Evolutionary conservation across 2,888 invertebrate species (phyloP).

Genomic region (Meteorus colon): DNA sequence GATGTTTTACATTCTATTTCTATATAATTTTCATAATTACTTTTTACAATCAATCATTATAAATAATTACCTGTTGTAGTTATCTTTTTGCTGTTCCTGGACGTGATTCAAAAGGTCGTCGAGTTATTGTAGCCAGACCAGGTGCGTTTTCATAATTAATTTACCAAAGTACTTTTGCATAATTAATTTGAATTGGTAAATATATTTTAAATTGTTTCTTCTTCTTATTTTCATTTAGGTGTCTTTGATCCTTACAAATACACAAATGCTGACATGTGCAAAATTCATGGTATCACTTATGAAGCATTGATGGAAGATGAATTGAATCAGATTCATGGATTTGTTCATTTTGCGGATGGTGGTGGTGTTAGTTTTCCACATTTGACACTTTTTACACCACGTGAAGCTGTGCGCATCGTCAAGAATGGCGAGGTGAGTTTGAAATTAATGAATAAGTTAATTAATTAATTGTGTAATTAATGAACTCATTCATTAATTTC

Average conservation of each 20-base stretch:
- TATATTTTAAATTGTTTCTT: constrained; percentile 8
- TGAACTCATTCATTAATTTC: too few species aligned
- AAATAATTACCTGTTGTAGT: constrained; percentile 72
- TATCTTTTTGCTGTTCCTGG: constrained; percentile 87
- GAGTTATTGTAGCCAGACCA: constrained; percentile 85
- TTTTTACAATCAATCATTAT: constrained; percentile 25
- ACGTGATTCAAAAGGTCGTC: constrained; percentile 82
- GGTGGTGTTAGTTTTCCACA: constrained; percentile 84
- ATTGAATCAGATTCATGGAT: constrained; percentile 85
- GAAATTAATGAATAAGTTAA: not conserved
- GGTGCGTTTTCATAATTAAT: constrained; percentile 74
- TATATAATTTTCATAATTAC: not conserved
- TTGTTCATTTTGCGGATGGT: constrained; percentile 86
- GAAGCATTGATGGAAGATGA: constrained; percentile 89
- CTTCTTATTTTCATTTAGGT: constrained; percentile 73
- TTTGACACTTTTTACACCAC: constrained; percentile 85
- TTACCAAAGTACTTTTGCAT: constrained; percentile 37
- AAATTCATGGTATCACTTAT: constrained; percentile 84
- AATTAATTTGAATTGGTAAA: constrained; percentile 14
- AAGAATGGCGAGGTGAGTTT: constrained; percentile 84
- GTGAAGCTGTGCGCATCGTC: constrained; percentile 85
- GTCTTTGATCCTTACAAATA: constrained; percentile 86
- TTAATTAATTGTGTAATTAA: too few species aligned
- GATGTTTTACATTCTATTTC: not conserved
- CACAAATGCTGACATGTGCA: constrained; percentile 85